phyloP scores from a whole-genome alignment of 2,888 invertebrate genomes.

The Corbicula japonica region DNA sequence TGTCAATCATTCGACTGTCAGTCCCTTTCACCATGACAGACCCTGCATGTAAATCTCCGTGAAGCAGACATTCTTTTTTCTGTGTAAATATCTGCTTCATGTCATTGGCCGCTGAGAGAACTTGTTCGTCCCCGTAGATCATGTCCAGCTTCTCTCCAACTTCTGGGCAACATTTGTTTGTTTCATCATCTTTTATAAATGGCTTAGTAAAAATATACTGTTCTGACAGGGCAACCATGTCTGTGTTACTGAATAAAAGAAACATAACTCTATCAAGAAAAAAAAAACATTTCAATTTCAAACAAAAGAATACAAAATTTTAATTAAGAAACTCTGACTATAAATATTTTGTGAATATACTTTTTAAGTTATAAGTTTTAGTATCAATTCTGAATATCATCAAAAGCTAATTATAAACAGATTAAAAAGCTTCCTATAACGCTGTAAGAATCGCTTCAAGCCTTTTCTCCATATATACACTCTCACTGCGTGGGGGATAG shows the following conservation, averaged over 20 bases:
- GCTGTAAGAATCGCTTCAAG: no score
- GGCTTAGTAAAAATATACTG: slow-evolving; percentile 73
- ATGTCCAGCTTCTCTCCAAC: slow-evolving; percentile 59
- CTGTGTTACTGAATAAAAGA: slow-evolving; percentile 68
- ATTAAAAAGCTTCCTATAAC: no score
- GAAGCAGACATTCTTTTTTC: slow-evolving; percentile 78
- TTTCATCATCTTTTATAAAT: slow-evolving; percentile 65
- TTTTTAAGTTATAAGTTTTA: no score
- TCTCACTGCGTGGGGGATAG: no score
- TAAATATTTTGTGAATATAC: no score
- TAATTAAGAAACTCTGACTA: no score
- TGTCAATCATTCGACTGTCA: slow-evolving; percentile 71
- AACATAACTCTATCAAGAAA: no score
- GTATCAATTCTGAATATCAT: neutral
- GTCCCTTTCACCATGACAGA: slow-evolving; percentile 73
- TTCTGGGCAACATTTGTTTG: slow-evolving; percentile 68
- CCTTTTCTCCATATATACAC: no score
- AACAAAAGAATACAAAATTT: neutral
- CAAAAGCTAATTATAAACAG: neutral
- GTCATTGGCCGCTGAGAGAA: slow-evolving; percentile 62
- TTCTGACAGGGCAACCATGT: slow-evolving; percentile 67
- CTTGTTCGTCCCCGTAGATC: slow-evolving; percentile 66
- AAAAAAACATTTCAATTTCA: no score
- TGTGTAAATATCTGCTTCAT: slow-evolving; percentile 72
- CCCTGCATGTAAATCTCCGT: slow-evolving; percentile 79